Conservation (phyloP, 2,113 vertebrate species). For the Dromiciops gliroides region DNA sequence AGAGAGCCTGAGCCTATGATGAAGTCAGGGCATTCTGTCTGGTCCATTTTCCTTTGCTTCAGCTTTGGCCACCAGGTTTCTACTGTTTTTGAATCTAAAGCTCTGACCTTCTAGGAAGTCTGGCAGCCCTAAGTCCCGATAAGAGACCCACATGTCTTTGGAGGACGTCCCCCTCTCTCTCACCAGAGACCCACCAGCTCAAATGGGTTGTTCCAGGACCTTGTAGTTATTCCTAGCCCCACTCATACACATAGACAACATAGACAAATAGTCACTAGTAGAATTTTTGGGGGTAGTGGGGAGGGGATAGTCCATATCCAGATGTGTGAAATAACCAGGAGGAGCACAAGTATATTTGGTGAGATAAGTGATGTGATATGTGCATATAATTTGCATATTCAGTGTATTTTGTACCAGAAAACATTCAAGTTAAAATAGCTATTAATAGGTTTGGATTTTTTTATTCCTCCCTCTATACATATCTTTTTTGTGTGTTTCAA, state of each 20-base stretch:
- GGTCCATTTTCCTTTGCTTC: background rate
- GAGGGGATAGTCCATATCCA: too few species aligned
- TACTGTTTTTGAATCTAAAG: background rate
- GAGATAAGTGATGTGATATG: background rate
- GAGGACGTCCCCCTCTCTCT: background rate
- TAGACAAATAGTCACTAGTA: background rate
- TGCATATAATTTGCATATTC: background rate
- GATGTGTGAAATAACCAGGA: background rate
- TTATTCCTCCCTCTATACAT: background rate
- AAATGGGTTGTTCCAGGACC: background rate
- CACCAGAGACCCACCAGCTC: background rate
- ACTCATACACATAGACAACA: background rate
- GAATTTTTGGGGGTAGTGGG: background rate
- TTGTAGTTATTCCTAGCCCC: background rate
- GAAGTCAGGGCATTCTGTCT: background rate
- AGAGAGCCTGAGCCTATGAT: background rate
- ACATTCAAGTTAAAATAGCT: background rate
- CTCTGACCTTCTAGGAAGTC: background rate
- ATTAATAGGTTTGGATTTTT: background rate
- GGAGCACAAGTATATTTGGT: background rate
- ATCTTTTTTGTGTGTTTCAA: background rate
- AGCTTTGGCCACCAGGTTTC: background rate
- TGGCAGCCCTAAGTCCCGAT: background rate
- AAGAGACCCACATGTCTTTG: background rate
- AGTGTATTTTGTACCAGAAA: background rate